Conservation (phyloP, 2,113 vertebrate genomes). For the Pangasianodon gigas region DNA sequence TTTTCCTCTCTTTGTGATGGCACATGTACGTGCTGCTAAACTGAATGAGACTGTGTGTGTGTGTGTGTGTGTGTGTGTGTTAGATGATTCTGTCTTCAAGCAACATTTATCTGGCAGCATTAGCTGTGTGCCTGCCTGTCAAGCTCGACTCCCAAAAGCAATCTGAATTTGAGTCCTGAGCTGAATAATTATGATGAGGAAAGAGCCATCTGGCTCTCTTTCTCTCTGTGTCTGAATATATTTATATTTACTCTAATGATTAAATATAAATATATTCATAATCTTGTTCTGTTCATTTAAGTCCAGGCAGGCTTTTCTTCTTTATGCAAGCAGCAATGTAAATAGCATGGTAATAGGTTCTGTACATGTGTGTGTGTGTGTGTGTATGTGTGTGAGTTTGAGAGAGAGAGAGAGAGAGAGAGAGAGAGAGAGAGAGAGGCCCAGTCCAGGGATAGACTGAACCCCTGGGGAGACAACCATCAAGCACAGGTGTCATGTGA, state of each 20-base stretch:
- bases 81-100: conserved; percentile 50
- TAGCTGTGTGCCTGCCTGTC: conserved; percentile 55
- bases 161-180: conserved; percentile 42
- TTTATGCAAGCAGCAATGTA: conserved; percentile 40
- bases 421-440: neutral
- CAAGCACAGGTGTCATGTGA: conserved; percentile 56
- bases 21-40: conserved; percentile 45
- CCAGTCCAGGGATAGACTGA: conserved; percentile 48
- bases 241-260: conserved; percentile 15
- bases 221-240: conserved; percentile 24
- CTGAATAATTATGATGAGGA: conserved; percentile 49
- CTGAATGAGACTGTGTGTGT: conserved; percentile 46
- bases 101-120: conserved; percentile 49
- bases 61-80: conserved; percentile 39
- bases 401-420: neutral
- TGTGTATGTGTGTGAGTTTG: conserved; percentile 24
- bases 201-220: conserved; percentile 26
- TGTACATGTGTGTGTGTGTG: conserved; percentile 1
- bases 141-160: conserved; percentile 49
- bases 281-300: conserved; percentile 30
- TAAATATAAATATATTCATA: conserved; percentile 35
- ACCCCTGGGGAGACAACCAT: conserved; percentile 45
- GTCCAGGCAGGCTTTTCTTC: conserved; percentile 29
- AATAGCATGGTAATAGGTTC: conserved; percentile 20
- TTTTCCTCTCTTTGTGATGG: conserved; percentile 36